Base-by-base conservation (phyloP, 2,888 invertebrate genomes). In the Harpagoxenus sublaevis region DNA sequence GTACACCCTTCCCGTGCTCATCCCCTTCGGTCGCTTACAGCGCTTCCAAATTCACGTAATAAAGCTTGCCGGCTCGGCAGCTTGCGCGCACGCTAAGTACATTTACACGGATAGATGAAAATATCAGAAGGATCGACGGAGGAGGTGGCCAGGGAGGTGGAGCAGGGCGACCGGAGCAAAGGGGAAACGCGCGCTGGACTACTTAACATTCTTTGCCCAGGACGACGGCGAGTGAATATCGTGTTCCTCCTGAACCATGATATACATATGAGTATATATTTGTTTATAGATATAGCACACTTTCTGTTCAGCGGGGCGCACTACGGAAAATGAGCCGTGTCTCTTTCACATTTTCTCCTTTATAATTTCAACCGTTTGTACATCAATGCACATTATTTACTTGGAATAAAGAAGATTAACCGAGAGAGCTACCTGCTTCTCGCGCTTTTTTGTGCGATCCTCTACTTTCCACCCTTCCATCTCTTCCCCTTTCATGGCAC, bases 101-200 rank as follows among this genome's bases (percentile, higher is more conserved):
- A 91, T 93, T 91, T 92, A 91, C 89, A 89, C 87, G 89, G 92
- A 90, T 89, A 92, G 90, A 92, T 90, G 91, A 92, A 92, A 92
- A 91, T 92, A 91, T 89, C 88, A 87, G 88, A 81, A 81, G 71
- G 79, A 81, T 81, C 79, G 85, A 82, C 86, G 88, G 87, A 89
- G 87, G 84, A 89, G 35, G 83, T 77, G 87, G 81, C 83, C 81
- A 83, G 82, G 65, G 48, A 65, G 31, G 10, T 1, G 15, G 12
- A 15, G n/a, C 53, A 71, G 63, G 31, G 51, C 55, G 65, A 55
- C 39, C 31, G 62, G 55, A 23, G 81, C 28, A 68, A 77, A 81
- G 70, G 28, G 84, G 70, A 15, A 84, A 81, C 70, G 81, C 68
- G 85, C 83, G 77, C n/a, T 42, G 86, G 84, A 85, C 89, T 91